A percentile compares a stretch with the other conserved stretches of the same genome.
Evolutionary conservation across 2,888 invertebrate genomes (phyloP).

Genomic region (Synergus japonicus): DNA sequence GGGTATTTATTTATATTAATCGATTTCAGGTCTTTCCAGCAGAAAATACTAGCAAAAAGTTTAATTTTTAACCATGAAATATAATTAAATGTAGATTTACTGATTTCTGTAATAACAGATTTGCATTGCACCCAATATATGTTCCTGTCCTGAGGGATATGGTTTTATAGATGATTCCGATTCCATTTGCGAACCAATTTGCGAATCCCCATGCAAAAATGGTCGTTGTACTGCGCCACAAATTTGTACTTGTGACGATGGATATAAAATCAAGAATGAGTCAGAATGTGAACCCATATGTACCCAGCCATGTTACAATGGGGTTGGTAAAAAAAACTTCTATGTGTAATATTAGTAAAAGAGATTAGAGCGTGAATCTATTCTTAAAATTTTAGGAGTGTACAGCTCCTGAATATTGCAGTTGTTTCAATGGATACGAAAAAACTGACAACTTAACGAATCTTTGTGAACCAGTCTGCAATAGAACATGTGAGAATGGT

Average conservation of each 20-base stretch:
- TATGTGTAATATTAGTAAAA: background rate
- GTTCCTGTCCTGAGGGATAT: constrained; percentile 31
- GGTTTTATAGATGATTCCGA: constrained; percentile 10
- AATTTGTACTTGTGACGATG: constrained; percentile 69
- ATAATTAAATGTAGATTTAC: no score
- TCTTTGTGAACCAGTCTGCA: constrained; percentile 66
- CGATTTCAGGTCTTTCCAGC: no score
- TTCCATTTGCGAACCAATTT: constrained; percentile 66
- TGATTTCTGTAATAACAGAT: background rate
- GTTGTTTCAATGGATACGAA: constrained; percentile 55
- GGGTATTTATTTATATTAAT: constrained; percentile 43
- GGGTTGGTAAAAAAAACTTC: constrained; percentile 46
- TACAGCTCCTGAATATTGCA: constrained; percentile 56
- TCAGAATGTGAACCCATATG: constrained; percentile 65
- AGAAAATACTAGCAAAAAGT: no score
- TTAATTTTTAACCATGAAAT: no score
- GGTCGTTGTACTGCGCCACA: constrained; percentile 77
- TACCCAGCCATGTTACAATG: constrained; percentile 61
- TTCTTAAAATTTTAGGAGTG: constrained; percentile 52
- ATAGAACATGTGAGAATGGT: constrained; percentile 70
- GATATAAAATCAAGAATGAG: constrained; percentile 58
- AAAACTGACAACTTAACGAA: constrained; percentile 42
- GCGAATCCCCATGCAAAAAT: constrained; percentile 68
- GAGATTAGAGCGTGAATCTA: background rate
- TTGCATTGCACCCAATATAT: constrained; percentile 35